Conservation (phyloP, 2,113 vertebrate species). For the Xiphorhynchus elegans region DNA sequence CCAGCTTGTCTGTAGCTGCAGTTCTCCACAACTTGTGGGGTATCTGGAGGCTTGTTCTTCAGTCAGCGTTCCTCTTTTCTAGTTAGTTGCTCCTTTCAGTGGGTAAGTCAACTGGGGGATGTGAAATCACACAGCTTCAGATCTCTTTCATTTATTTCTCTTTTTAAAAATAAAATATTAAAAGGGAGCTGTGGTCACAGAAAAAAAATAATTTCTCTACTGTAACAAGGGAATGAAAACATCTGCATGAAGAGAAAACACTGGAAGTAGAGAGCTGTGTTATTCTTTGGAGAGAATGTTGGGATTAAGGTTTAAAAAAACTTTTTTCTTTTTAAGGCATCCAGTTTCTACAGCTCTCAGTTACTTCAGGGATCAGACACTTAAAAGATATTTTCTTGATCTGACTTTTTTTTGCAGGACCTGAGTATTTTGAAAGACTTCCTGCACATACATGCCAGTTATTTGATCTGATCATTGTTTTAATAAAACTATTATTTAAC, state of each 20-base stretch:
- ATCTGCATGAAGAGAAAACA: conserved; percentile 38
- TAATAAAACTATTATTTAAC: conserved; percentile 65
- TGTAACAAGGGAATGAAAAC: conserved; percentile 33
- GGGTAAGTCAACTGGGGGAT: not conserved
- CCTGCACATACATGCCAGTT: conserved; percentile 49
- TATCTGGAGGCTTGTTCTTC: not conserved
- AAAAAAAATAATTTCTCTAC: not conserved
- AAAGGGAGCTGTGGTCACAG: not conserved
- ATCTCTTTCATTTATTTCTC: conserved; percentile 8
- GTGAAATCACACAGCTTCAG: conserved; percentile 25
- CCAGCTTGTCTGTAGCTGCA: not conserved
- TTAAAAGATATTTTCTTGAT: conserved; percentile 46
- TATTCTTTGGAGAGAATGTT: conserved; percentile 59
- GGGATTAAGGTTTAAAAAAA: conserved; percentile 56
- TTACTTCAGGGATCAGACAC: conserved; percentile 44
- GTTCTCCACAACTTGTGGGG: not conserved
- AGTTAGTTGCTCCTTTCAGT: not conserved
- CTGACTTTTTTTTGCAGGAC: conserved; percentile 45
- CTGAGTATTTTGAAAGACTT: conserved; percentile 58
- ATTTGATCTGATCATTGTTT: conserved; percentile 67
- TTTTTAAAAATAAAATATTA: conserved; percentile 22
- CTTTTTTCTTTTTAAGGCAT: conserved; percentile 10
- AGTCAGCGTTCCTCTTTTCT: not conserved
- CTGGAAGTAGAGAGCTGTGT: conserved; percentile 44
- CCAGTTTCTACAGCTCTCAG: conserved; percentile 5